Evolutionary conservation across 2,888 invertebrate species (phyloP), one percentile per base, ranked within the genome.

Genomic region (Ichneumoninae sp.): DNA sequence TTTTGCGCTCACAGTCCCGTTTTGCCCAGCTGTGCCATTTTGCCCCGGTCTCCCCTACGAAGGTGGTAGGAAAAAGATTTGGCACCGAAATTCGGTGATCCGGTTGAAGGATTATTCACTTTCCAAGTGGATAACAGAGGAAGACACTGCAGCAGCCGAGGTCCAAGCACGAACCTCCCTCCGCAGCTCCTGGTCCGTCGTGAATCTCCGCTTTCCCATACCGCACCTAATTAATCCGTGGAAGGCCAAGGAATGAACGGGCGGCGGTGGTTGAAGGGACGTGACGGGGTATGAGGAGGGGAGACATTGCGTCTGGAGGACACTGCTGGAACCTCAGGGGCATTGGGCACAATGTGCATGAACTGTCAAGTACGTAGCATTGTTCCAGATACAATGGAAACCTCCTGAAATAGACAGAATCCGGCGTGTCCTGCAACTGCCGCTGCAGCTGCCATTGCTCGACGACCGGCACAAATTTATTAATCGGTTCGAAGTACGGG

Each of bases 401-500:
- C 85, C 86, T 87, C 82, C 88, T 87, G 88, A 88, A 90, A 88
- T 88, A 85, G 88, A 88, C 89, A 87, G 86, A 88, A 86, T 83
- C 80, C 83, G 79, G 73, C 73, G 69, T 85, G 80, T 76, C 85
- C 85, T 80, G 76, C 82, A 73, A 63, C 44, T 44, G 52, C 75
- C 81, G 83, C 85, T 88, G 88, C 88, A 50, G 13, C 40, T 57
- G 71, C 77, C 86, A 82, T 78, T 87, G 83, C 83, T 87, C 87
- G 87, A 86, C 88, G 83, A 86, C 86, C 89, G 88, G 88, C 89
- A 89, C 90, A 91, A 91, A 91, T 91, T 91, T 91, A 91, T 91
- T 91, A 91, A 91, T 91, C 89, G 90, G 86, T 88, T 60, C 75
- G 86, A 81, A 86, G 85, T 81, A 84, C 86, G 86, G 87, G 87